A percentile compares a stretch with the other conserved stretches of the same genome.
phyloP scores from a whole-genome alignment of 2,113 vertebrate species.

The Cebus imitator region DNA sequence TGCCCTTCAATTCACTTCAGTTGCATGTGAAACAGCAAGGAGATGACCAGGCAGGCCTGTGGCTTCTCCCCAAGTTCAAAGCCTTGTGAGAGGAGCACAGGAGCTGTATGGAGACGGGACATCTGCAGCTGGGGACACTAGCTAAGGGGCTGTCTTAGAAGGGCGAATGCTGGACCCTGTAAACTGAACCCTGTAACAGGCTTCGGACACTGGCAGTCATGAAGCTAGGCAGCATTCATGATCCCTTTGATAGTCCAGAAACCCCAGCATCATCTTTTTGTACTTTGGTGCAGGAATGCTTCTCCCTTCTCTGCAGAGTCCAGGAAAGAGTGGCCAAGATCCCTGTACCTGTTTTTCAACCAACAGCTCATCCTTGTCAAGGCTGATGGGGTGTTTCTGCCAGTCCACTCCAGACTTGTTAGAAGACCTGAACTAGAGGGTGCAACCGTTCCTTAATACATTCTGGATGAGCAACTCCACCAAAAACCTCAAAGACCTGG shows the following conservation, averaged over 20 bases:
- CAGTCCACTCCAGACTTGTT: slow-evolving; percentile 40
- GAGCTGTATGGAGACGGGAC: neutral
- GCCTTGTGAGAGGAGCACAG: neutral
- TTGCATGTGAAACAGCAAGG: slow-evolving; percentile 75
- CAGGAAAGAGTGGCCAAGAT: slow-evolving; percentile 75
- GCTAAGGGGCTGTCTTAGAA: neutral
- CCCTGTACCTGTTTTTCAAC: slow-evolving; percentile 75
- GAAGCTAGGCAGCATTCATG: neutral
- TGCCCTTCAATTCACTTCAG: slow-evolving; percentile 64
- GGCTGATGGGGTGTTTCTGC: slow-evolving; percentile 58
- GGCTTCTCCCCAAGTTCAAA: neutral
- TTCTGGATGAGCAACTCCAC: slow-evolving; percentile 88
- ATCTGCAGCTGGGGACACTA: neutral
- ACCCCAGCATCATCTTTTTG: slow-evolving; percentile 90
- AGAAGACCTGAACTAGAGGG: slow-evolving; percentile 57
- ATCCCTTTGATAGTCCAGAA: slow-evolving; percentile 69
- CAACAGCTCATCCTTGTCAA: neutral
- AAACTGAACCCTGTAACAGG: neutral
- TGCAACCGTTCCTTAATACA: slow-evolving; percentile 85
- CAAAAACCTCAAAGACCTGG: slow-evolving; percentile 85
- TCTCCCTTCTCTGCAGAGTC: slow-evolving; percentile 79
- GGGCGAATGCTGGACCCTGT: neutral
- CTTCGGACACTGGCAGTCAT: too few relatives aligned
- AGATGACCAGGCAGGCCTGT: neutral
- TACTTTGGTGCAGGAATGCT: slow-evolving; percentile 41